phyloP scores from a whole-genome alignment of 2,113 vertebrate genomes.

The Anser brachyrhynchus region DNA sequence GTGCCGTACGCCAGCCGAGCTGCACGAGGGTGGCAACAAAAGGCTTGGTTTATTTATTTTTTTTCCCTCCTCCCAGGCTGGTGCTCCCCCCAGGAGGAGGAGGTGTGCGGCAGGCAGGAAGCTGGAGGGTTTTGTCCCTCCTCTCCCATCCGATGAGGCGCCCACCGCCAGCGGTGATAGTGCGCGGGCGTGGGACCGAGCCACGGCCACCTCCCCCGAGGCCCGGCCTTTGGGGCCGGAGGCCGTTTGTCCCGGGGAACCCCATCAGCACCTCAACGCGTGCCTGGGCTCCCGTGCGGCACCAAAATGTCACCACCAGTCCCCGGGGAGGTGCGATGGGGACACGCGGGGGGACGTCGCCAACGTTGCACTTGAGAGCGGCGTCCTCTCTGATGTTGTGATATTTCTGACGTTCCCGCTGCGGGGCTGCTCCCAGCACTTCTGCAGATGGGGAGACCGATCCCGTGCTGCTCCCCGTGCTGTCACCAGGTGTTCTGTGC shows the following conservation, averaged over 20 bases:
- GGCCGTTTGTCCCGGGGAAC: not conserved
- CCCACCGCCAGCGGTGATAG: fast-evolving
- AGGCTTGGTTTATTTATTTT: not conserved
- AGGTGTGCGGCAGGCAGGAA: not conserved
- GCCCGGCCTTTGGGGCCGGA: not conserved
- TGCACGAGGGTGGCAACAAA: not conserved
- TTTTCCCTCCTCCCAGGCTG: not conserved
- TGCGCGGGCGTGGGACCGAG: fast-evolving
- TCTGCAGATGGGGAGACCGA: not conserved
- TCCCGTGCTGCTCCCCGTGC: not conserved
- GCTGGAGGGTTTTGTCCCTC: not conserved
- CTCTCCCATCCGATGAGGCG: fast-evolving
- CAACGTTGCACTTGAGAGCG: not conserved
- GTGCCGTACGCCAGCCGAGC: not conserved
- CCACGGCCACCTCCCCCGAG: not conserved
- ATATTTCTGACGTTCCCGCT: not conserved
- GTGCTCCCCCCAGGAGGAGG: not conserved
- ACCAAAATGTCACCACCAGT: not conserved
- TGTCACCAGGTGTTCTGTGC: not conserved
- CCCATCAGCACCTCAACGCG: fast-evolving
- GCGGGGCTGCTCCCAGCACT: not conserved
- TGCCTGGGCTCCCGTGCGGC: not conserved
- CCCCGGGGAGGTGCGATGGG: fast-evolving
- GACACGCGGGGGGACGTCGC: not conserved
- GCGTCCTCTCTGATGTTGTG: not conserved